phyloP scores from a whole-genome alignment of 1,140 invertebrate species.

The Lepidurus arcticus region DNA sequence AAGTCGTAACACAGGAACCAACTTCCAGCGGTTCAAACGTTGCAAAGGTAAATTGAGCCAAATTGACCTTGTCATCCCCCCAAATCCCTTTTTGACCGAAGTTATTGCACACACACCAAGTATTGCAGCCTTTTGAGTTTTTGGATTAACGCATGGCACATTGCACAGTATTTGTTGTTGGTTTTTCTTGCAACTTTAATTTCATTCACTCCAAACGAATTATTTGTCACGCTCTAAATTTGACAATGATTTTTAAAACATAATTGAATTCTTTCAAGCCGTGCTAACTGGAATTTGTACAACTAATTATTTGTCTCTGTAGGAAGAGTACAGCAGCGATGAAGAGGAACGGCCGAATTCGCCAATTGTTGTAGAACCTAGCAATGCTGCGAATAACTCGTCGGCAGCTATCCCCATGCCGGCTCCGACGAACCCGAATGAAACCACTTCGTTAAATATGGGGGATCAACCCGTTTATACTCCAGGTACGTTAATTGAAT shows the following conservation, averaged over 20 bases:
- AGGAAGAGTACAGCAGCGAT: conserved; percentile 47
- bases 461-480: conserved; percentile 39
- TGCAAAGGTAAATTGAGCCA: conserved; percentile 25
- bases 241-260: neutral
- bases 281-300: conserved; percentile 36
- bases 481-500: neutral
- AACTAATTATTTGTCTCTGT: conserved; percentile 34
- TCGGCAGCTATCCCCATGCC: conserved; percentile 45
- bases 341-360: conserved; percentile 40
- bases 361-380: conserved; percentile 16
- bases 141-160: neutral
- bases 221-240: neutral
- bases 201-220: too few relatives aligned
- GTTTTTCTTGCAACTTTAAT: neutral
- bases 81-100: neutral
- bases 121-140: neutral
- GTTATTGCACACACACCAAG: neutral
- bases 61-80: neutral
- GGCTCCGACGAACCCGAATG: conserved; percentile 40
- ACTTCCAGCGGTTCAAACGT: conserved; percentile 28
- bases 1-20: conserved; percentile 29
- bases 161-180: neutral
- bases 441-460: conserved; percentile 43
- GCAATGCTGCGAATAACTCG: conserved; percentile 37
- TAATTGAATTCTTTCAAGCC: neutral